Evolutionary conservation across 1,140 invertebrate species (phyloP).

Genomic region (Heliothis subflexa): DNA sequence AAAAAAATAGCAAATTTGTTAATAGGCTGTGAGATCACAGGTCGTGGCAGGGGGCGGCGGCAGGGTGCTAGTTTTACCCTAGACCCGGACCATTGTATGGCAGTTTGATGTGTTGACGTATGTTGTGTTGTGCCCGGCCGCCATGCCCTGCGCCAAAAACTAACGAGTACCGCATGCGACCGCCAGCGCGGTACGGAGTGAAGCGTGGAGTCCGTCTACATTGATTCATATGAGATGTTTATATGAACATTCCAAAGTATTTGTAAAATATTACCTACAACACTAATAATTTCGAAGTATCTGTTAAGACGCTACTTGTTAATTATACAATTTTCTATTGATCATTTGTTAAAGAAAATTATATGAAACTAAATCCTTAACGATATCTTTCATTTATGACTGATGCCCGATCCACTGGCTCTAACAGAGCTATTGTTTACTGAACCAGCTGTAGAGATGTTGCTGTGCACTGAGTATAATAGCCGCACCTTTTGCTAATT

Average conservation of each 20-base stretch:
- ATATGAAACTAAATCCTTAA: constrained; percentile 86
- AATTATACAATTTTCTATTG: constrained; percentile 87
- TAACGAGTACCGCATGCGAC: constrained; percentile 24
- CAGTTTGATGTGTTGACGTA: constrained; percentile 73
- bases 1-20: constrained; percentile 82
- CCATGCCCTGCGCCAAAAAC: constrained; percentile 33
- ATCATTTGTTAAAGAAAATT: constrained; percentile 87
- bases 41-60: constrained; percentile 54
- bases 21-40: constrained; percentile 64
- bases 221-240: constrained; percentile 84
- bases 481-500: constrained; percentile 66
- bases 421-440: constrained; percentile 8
- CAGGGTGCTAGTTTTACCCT: constrained; percentile 64
- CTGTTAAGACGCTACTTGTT: constrained; percentile 86
- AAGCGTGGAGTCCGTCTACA: constrained; percentile 54
- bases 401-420: neutral
- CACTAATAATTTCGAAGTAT: constrained; percentile 85
- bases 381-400: constrained; percentile 71
- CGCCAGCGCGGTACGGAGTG: constrained; percentile 45
- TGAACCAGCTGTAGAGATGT: constrained; percentile 5
- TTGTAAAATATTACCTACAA: constrained; percentile 85
- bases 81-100: constrained; percentile 63
- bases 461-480: constrained; percentile 32
- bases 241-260: constrained; percentile 86
- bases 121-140: constrained; percentile 45